Base-by-base conservation (phyloP, 2,888 invertebrate species). In the Micoletzkya japonica region DNA sequence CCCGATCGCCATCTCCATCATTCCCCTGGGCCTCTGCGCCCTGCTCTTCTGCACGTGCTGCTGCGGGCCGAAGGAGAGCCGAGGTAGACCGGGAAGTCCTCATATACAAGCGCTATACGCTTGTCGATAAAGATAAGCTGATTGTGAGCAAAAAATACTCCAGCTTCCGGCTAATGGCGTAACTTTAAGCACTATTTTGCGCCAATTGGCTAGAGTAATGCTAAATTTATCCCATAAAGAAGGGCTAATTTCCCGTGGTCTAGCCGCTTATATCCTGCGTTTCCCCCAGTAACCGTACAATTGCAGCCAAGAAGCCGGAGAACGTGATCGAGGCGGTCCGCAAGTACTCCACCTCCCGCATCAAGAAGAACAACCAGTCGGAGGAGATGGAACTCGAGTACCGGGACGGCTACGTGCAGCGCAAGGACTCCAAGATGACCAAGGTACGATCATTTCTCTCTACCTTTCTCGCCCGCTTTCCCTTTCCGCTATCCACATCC, bases 21-120 rank as follows among this genome's bases (percentile, higher is more conserved):
- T 83, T 57, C 83, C 83, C 4, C 64, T 82, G 6, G 82, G 77
- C 2, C 74, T 83, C 2, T 78, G 80, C 49, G 76, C 81, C 24
- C 73, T 83, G 1, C 76, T 83, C 36, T 37, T 83, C n/a, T 82
- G 82, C 70, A 82, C 80, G 17, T 83, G 81, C 70, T 83, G 76
- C 63, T 83, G 83, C 70, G 83, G 82, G 26, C 81, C 81, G 17
- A 77, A 83, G 63, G 83, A 83, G 64, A 77, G 79, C 10, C 70
- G 82, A 73, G 81, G 80, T 78, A 66, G 6, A 64, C 2, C n/a
- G n/a, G n/a, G n/a, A n/a, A n/a, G n/a, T n/a, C n/a, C 6, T 26
- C 14, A 20, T 24, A 7, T n/a, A n/a, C n/a, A n/a, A n/a, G n/a
- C n/a, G n/a, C n/a, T n/a, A n/a, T n/a, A n/a, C n/a, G n/a, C n/a